Evolutionary conservation across 2,797 vertebrate species (phyloP).

Genomic region (Urosaurus nigricauda): DNA sequence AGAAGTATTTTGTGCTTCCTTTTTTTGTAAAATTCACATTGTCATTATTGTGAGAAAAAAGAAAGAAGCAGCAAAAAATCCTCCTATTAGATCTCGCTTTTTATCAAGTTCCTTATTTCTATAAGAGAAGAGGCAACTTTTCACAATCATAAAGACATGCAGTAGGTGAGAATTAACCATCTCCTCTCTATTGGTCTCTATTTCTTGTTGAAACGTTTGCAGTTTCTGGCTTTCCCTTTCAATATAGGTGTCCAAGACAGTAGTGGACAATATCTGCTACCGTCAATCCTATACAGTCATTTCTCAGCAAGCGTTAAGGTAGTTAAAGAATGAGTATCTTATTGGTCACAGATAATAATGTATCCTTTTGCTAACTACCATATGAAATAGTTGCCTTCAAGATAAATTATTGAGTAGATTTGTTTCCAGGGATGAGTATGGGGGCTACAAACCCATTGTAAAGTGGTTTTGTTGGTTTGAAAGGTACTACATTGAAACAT

Average conservation of each 20-base stretch:
- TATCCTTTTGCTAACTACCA: conserved; percentile 1
- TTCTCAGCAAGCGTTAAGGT: neutral
- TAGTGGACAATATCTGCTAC: neutral
- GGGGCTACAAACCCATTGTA: conserved; percentile 40
- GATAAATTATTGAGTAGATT: neutral
- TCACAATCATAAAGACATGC: neutral
- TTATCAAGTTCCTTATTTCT: neutral
- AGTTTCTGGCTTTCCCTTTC: conserved; percentile 24
- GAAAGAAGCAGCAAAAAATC: neutral
- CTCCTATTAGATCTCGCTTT: conserved; percentile 24
- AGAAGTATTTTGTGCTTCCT: neutral
- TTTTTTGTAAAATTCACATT: neutral
- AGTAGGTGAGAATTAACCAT: neutral
- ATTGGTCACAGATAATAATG: neutral
- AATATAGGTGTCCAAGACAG: neutral
- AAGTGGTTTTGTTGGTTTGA: neutral
- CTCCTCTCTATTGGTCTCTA: neutral
- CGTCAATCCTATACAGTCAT: neutral
- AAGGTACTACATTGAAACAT: neutral
- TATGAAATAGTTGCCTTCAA: neutral
- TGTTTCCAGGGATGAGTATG: conserved; percentile 19
- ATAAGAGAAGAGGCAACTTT: neutral
- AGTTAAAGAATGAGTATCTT: neutral
- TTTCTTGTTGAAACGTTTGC: conserved; percentile 2
- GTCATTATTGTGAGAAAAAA: conserved; percentile 10